A percentile compares a stretch with the other conserved stretches of the same genome.
Conservation (phyloP, 53 echinoderm and acorn worm genomes). For the Patiria pectinifera region DNA sequence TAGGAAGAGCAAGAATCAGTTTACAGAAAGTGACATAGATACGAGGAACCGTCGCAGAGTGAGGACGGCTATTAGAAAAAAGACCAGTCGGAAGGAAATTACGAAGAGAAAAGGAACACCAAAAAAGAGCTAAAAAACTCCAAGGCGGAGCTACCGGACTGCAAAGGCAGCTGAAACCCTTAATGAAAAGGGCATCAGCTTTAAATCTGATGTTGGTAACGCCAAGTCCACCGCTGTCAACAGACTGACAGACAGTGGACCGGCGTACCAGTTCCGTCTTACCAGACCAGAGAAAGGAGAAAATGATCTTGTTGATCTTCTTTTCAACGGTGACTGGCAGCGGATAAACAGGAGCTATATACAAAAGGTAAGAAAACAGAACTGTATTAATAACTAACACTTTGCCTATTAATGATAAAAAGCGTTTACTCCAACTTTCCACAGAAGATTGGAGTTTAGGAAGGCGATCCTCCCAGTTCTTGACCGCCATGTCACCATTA, state of each 20-base stretch:
- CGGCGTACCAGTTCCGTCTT: constrained; percentile 33
- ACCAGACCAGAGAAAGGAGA: constrained; percentile 34
- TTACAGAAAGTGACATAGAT: not conserved
- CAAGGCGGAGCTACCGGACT: not conserved
- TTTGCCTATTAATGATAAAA: constrained; percentile 25
- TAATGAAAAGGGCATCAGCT: not conserved
- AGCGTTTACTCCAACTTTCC: not conserved
- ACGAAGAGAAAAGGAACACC: constrained; percentile 13
- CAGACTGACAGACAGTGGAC: not conserved
- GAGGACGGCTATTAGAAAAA: not conserved
- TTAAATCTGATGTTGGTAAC: not conserved
- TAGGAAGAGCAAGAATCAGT: not conserved
- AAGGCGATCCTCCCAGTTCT: constrained; percentile 31
- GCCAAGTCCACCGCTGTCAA: constrained; percentile 14
- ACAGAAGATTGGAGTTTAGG: not conserved
- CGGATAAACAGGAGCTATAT: constrained; percentile 28
- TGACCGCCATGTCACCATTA: not conserved
- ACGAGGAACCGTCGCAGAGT: not conserved
- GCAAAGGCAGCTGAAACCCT: not conserved
- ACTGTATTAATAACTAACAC: constrained; percentile 40
- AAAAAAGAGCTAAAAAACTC: constrained; percentile 14
- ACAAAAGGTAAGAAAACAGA: not conserved
- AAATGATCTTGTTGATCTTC: not conserved
- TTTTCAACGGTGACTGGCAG: not conserved
- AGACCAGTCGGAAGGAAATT: not conserved